A percentile compares a stretch with the other conserved stretches of the same genome.
Evolutionary conservation across 2,113 vertebrate species (phyloP).

Genomic region (Cisticola juncidis): DNA sequence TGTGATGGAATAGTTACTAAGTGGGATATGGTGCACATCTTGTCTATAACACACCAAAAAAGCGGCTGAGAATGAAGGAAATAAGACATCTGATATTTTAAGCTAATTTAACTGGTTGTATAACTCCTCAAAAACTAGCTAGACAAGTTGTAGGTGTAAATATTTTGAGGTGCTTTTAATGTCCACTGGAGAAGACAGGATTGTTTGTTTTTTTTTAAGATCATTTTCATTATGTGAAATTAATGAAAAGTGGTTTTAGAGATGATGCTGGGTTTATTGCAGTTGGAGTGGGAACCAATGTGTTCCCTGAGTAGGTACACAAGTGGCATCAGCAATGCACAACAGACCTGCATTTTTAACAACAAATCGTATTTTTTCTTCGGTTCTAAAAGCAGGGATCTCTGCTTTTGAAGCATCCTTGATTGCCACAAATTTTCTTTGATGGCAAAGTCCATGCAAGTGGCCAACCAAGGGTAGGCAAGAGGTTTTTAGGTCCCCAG

Average conservation of each 20-base stretch:
- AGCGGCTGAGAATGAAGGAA: fast-evolving
- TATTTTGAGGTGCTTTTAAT: background rate
- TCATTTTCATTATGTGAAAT: background rate
- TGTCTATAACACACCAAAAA: background rate
- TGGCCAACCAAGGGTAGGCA: fast-evolving
- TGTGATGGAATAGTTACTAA: background rate
- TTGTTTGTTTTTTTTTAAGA: background rate
- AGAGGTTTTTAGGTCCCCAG: background rate
- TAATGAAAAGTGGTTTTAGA: background rate
- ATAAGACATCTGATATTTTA: background rate
- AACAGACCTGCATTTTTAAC: background rate
- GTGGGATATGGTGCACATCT: background rate
- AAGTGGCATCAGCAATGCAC: background rate
- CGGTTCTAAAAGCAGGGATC: background rate
- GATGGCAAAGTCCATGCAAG: background rate
- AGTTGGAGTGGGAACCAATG: background rate
- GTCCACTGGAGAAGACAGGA: background rate
- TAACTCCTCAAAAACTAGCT: background rate
- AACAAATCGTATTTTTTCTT: background rate
- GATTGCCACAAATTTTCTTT: background rate
- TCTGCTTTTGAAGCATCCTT: background rate
- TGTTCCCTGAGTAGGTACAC: background rate
- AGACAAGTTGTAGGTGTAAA: background rate
- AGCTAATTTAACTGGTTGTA: background rate
- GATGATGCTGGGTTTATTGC: background rate